Evolutionary conservation across 2,888 invertebrate genomes (phyloP).

Genomic region (Ariolimax columbianus): DNA sequence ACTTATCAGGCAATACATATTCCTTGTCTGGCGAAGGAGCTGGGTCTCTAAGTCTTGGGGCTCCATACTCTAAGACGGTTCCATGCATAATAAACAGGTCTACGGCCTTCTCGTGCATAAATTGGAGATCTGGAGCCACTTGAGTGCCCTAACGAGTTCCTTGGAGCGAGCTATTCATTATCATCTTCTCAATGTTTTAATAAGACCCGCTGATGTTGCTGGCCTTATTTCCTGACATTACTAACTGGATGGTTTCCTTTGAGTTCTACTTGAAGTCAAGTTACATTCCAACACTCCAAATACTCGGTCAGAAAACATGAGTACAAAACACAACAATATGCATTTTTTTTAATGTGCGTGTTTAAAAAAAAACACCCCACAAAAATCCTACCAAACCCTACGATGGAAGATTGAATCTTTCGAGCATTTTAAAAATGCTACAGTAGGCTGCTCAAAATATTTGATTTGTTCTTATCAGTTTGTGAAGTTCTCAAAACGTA

Average conservation of each 20-base stretch:
- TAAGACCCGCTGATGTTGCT: conserved; percentile 14
- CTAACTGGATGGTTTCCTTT: neutral
- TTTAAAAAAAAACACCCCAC: too few species aligned
- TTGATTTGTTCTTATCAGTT: too few species aligned
- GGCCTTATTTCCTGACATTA: neutral
- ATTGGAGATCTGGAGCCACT: conserved; percentile 21
- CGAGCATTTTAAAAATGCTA: too few species aligned
- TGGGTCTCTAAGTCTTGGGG: conserved; percentile 21
- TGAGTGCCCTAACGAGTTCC: neutral
- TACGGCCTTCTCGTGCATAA: conserved; percentile 28
- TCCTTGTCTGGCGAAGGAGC: neutral
- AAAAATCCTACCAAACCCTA: too few species aligned
- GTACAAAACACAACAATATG: too few species aligned
- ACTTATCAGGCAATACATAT: conserved; percentile 13
- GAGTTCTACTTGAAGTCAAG: neutral
- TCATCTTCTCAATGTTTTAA: conserved; percentile 16
- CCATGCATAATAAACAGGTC: conserved; percentile 26
- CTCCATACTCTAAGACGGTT: conserved; percentile 23
- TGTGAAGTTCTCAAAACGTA: too few species aligned
- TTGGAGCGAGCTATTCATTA: conserved; percentile 13
- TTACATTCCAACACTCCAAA: too few species aligned
- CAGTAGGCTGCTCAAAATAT: too few species aligned
- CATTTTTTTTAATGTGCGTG: too few species aligned
- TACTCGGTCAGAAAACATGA: too few species aligned
- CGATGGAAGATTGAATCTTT: too few species aligned